Evolutionary conservation across 1,140 invertebrate species (phyloP).

Genomic region (Acromyrmex charruanus): DNA sequence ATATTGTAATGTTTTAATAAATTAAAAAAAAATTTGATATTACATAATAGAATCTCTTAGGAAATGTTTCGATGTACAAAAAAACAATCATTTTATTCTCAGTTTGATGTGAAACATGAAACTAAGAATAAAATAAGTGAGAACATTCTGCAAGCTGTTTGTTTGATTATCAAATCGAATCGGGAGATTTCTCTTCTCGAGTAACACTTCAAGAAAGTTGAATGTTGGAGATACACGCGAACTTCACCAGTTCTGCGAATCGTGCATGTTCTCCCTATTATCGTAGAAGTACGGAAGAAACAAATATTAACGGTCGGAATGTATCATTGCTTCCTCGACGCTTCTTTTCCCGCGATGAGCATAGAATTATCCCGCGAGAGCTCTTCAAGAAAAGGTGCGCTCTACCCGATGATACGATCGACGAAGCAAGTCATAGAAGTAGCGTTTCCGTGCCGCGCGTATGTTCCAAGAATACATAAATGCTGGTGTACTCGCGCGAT

Average conservation of each 20-base stretch:
- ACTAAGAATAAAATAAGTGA: no score
- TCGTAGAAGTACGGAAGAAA: constrained; percentile 39
- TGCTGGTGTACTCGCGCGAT: constrained; percentile 3
- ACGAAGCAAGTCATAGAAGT: constrained; percentile 33
- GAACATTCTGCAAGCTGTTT: background rate
- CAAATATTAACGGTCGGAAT: constrained; percentile 44
- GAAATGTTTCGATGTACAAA: background rate
- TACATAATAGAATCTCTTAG: background rate
- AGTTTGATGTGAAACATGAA: background rate
- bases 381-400: constrained; percentile 12
- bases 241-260: constrained; percentile 25
- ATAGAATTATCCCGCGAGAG: constrained; percentile 52
- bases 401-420: constrained; percentile 36
- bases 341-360: constrained; percentile 7
- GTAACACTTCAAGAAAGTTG: constrained; percentile 6
- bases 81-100: background rate
- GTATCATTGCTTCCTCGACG: constrained; percentile 53
- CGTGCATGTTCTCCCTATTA: constrained; percentile 26
- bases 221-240: constrained; percentile 38
- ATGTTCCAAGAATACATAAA: constrained; percentile 57
- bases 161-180: background rate
- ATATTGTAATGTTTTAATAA: background rate
- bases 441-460: constrained; percentile 17
- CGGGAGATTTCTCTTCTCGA: background rate
- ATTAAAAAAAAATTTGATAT: background rate